Evolutionary conservation across 2,797 vertebrate genomes (phyloP).

Genomic region (Lemur catta): DNA sequence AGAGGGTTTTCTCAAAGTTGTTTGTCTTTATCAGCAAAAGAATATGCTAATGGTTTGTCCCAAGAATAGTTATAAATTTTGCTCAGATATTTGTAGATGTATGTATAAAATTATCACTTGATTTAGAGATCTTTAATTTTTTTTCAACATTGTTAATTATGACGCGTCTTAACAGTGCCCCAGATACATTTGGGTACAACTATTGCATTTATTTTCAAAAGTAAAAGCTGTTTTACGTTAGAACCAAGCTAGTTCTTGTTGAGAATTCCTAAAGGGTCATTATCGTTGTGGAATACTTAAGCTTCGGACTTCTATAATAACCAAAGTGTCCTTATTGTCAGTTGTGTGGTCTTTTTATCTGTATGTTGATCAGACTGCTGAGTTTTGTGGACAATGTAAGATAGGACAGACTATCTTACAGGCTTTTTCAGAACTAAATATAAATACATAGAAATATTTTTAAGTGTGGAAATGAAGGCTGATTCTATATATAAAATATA

Average conservation of each 20-base stretch:
- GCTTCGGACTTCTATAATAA: background rate
- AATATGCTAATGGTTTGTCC: constrained; percentile 58
- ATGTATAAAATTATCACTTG: constrained; percentile 51
- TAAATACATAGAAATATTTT: constrained; percentile 37
- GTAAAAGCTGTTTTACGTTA: constrained; percentile 62
- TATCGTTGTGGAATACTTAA: constrained; percentile 39
- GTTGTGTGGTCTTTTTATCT: constrained; percentile 53
- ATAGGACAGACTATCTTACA: constrained; percentile 43
- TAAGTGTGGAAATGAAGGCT: constrained; percentile 38
- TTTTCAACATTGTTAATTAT: constrained; percentile 62
- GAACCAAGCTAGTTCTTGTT: constrained; percentile 25
- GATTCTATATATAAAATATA: constrained; percentile 43
- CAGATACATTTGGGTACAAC: constrained; percentile 39
- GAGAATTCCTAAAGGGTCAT: constrained; percentile 46
- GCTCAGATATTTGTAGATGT: constrained; percentile 44
- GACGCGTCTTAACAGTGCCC: constrained; percentile 43
- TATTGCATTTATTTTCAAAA: constrained; percentile 65
- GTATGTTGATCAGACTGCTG: constrained; percentile 43
- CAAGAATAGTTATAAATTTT: constrained; percentile 46
- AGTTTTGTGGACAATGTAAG: constrained; percentile 42
- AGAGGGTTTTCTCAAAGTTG: constrained; percentile 60
- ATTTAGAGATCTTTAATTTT: constrained; percentile 42
- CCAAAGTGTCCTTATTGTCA: constrained; percentile 22
- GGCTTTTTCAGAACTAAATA: constrained; percentile 44
- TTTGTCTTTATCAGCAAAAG: constrained; percentile 64